These are phyloP conservation scores for Zosterops pallidus DNA, from an alignment of 2,113 vertebrate species.

Conservation along the genomic window DNA sequence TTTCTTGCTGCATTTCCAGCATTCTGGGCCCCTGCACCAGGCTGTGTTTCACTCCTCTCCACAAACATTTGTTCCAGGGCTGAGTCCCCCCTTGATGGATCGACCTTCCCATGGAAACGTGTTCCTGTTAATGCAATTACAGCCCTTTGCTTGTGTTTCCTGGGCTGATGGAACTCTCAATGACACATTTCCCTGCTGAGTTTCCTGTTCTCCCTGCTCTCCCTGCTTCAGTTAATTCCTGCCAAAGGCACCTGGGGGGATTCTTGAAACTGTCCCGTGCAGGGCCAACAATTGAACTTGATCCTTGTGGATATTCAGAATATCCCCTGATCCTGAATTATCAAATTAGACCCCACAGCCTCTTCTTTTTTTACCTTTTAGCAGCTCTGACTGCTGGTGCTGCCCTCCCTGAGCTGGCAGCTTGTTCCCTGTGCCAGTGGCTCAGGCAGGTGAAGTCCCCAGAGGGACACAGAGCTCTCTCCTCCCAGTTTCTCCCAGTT, in stretches of 20 bases:
- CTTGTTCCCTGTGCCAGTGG: neutral
- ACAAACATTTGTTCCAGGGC: neutral
- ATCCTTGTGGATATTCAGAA: neutral
- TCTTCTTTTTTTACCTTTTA: neutral
- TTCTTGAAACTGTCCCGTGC: neutral
- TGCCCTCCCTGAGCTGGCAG: neutral
- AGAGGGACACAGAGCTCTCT: fast-evolving
- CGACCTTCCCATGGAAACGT: neutral
- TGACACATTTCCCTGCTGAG: neutral
- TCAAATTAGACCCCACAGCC: neutral
- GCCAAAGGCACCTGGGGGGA: neutral
- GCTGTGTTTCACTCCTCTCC: neutral
- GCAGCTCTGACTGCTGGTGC: neutral
- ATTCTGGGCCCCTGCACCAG: neutral
- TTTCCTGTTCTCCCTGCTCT: neutral
- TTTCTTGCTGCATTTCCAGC: neutral
- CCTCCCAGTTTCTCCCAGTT: neutral
- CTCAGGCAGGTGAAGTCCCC: neutral
- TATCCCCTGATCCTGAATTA: neutral
- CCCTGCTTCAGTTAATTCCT: neutral
- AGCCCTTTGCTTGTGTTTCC: neutral
- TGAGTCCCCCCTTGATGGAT: neutral
- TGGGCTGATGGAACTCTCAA: neutral
- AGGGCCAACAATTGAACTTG: neutral
- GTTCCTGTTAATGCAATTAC: slow-evolving; percentile 35